These are phyloP conservation scores for Epistrophella euchroma DNA, from an alignment of 2,888 invertebrate species.

Conservation along the genomic window DNA sequence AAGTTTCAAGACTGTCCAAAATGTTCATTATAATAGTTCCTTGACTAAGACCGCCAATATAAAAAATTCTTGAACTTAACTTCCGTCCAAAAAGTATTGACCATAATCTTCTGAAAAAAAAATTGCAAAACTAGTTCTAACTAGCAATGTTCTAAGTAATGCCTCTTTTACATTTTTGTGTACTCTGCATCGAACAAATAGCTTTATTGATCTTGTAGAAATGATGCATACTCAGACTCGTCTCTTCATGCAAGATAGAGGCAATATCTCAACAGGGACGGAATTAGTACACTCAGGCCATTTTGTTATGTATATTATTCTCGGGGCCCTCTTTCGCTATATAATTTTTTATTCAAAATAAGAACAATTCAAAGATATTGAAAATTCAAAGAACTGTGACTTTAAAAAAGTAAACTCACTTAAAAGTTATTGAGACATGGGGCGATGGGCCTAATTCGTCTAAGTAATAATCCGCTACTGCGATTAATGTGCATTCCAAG, in stretches of 20 bases:
- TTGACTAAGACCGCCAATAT: background rate
- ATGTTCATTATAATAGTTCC: background rate
- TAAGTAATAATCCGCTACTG: background rate
- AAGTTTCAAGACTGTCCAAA: background rate
- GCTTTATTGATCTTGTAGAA: slow-evolving; percentile 34
- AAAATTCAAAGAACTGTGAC: no score
- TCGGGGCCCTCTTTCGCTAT: background rate
- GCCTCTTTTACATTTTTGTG: slow-evolving; percentile 2
- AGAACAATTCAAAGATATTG: no score
- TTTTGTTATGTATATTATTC: background rate
- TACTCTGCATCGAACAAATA: background rate
- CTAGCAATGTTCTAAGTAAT: background rate
- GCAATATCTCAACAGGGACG: background rate
- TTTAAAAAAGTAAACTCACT: background rate
- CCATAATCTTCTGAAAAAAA: background rate
- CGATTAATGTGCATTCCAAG: slow-evolving; percentile 15
- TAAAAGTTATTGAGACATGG: background rate
- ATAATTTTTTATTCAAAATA: background rate
- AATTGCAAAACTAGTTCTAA: slow-evolving; percentile 25
- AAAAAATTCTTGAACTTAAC: background rate
- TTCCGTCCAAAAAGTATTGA: background rate
- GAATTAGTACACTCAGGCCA: background rate
- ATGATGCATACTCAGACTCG: slow-evolving; percentile 7
- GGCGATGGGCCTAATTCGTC: background rate
- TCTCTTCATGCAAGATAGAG: slow-evolving; percentile 11